phyloP scores from a whole-genome alignment of 2,113 vertebrate genomes.

The Dasypus novemcinctus region DNA sequence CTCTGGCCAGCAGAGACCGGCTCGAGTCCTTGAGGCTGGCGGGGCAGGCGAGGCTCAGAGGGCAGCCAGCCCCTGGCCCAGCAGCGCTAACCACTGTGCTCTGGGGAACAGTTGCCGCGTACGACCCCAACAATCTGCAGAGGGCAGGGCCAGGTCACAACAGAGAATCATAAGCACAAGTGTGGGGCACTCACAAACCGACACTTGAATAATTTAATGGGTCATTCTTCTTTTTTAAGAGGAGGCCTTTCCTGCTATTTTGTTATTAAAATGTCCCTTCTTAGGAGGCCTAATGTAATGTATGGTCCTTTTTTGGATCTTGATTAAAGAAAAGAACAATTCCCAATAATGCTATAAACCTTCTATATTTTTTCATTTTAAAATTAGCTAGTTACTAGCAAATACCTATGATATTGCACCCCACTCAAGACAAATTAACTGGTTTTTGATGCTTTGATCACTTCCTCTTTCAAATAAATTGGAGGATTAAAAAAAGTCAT shows the following conservation, averaged over 20 bases:
- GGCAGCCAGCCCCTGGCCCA: not conserved
- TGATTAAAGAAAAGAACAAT: not conserved
- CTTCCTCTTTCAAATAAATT: not conserved
- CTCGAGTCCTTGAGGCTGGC: not conserved
- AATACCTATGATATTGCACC: not conserved
- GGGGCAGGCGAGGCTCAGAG: not conserved
- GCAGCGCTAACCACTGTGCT: not conserved
- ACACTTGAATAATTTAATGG: not conserved
- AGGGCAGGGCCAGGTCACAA: not conserved
- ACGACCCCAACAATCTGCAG: not conserved
- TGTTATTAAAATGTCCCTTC: conserved; percentile 33
- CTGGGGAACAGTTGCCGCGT: not conserved
- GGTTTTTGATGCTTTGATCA: not conserved
- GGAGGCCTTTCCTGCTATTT: not conserved
- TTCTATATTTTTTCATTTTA: not conserved
- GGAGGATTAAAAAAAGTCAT: too few relatives aligned
- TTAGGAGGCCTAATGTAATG: not conserved
- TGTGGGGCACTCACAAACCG: not conserved
- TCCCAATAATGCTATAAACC: not conserved
- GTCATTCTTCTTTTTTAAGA: not conserved
- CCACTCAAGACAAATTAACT: not conserved
- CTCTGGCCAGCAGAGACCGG: not conserved
- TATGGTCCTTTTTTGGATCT: not conserved
- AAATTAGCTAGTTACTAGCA: not conserved
- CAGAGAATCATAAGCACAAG: not conserved